phyloP scores from a whole-genome alignment of 2,888 invertebrate species.

The Stegana nigrithorax region DNA sequence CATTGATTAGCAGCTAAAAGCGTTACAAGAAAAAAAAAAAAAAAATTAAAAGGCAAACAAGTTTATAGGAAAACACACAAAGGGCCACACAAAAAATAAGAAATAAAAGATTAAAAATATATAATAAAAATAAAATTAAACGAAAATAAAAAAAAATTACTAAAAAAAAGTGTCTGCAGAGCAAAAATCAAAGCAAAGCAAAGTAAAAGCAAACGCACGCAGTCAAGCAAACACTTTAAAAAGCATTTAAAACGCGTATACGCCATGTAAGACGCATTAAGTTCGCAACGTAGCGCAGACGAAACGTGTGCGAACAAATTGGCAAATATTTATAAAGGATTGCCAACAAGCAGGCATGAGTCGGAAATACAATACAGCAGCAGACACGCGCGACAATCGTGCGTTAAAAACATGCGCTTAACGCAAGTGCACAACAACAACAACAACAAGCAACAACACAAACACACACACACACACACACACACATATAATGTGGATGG shows the following conservation, averaged over 20 bases:
- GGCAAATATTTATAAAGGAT: constrained; percentile 66
- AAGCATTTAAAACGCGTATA: constrained; percentile 59
- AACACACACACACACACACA: constrained; percentile 7
- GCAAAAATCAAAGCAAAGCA: too few species aligned
- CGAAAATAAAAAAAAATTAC: not conserved
- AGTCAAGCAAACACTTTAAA: constrained; percentile 53
- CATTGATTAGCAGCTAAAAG: constrained; percentile 48
- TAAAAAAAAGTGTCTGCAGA: not conserved
- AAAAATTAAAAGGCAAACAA: constrained; percentile 50
- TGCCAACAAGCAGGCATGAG: constrained; percentile 28
- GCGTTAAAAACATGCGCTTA: constrained; percentile 27
- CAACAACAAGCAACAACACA: not conserved
- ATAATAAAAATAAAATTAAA: too few species aligned
- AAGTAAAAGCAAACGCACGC: constrained; percentile 48
- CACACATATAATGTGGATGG: constrained; percentile 32
- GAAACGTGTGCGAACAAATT: constrained; percentile 64
- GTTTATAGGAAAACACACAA: constrained; percentile 9
- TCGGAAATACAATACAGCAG: too few species aligned
- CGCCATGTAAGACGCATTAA: constrained; percentile 41
- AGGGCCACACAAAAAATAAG: too few species aligned
- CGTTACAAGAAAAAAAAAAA: too few species aligned
- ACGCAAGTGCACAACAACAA: constrained; percentile 45
- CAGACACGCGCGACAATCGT: too few species aligned
- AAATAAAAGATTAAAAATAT: too few species aligned
- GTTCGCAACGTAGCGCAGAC: constrained; percentile 29